Evolutionary conservation across 2,888 invertebrate genomes (phyloP), one percentile per base, ranked within the genome.

Genomic region (Thera britannica): DNA sequence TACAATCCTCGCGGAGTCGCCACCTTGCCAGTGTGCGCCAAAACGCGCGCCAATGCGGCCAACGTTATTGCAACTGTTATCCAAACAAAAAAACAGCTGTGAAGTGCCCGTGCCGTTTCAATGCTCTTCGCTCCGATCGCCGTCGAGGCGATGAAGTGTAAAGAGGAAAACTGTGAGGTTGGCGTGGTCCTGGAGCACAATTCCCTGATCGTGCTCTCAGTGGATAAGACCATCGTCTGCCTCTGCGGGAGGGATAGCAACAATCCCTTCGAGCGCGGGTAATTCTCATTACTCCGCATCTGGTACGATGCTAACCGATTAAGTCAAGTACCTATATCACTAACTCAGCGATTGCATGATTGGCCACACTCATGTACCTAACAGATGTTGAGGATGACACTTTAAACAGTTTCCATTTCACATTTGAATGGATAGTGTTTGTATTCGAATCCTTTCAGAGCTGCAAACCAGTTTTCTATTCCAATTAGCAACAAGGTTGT

Each of bases 71-170:
- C 80, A 76, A 80, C 82, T 82, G 79, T 82, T 83, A 84, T 83
- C 78, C 80, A 76, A 69, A 79, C 79, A 80, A 79, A 68, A 77
- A 75, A 74, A 8, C 72, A 65, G 75, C 77, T 86, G 85, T 87
- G 84, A 83, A 87, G 89, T 90, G 89, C 84, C 83, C 79, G 89
- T 88, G 87, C 86, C 79, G 83, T 85, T 89, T 91, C 90, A 85
- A 93, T 93, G 93, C 92, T 92, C 92, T 92, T 92, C 89, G 88
- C 93, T 92, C 89, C 90, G 77, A 91, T 93, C 92, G 93, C 92
- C 90, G 88, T 87, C 72, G 90, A 90, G 90, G 93, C 93, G 93
- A 94, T 94, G 94, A 94, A 94, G 94, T 94, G 94, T 88, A 93
- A 93, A 90, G 94, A 92, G 91, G 93, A 92, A 88, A 94, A 94